phyloP scores from a whole-genome alignment of 2,113 vertebrate species.

The Speoplatyrhinus poulsoni region DNA sequence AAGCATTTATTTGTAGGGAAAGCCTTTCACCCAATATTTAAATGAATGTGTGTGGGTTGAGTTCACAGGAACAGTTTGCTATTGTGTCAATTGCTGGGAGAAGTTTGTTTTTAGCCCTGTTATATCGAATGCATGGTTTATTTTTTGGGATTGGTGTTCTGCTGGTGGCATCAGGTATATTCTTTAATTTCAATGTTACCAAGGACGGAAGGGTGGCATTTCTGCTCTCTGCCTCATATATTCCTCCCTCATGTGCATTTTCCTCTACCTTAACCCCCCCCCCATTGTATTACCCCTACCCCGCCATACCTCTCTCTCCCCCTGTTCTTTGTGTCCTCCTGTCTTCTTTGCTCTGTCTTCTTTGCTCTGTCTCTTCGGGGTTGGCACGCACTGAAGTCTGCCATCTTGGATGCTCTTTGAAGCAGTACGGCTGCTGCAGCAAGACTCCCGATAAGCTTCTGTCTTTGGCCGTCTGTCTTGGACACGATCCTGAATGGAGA shows the following conservation, averaged over 20 bases:
- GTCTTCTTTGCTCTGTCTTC: background rate
- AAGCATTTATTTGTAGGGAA: no score
- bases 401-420: constrained; percentile 3
- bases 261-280: background rate
- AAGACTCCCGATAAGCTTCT: background rate
- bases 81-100: no score
- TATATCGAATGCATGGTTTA: no score
- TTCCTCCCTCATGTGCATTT: background rate
- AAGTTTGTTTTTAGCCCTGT: no score
- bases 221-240: background rate
- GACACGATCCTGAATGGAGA: background rate
- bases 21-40: no score
- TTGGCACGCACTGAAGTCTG: background rate
- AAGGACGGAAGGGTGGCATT: background rate
- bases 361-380: background rate
- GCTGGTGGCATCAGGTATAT: no score
- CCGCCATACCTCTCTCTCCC: background rate
- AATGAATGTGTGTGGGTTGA: no score
- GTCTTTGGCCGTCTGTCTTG: background rate
- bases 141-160: no score
- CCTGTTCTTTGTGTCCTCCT: background rate
- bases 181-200: no score
- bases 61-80: no score
- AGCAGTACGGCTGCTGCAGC: background rate
- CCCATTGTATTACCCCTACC: background rate